Evolutionary conservation across 2,888 invertebrate genomes (phyloP), one percentile per base, ranked within the genome.

Genomic region (Tipula helvola): DNA sequence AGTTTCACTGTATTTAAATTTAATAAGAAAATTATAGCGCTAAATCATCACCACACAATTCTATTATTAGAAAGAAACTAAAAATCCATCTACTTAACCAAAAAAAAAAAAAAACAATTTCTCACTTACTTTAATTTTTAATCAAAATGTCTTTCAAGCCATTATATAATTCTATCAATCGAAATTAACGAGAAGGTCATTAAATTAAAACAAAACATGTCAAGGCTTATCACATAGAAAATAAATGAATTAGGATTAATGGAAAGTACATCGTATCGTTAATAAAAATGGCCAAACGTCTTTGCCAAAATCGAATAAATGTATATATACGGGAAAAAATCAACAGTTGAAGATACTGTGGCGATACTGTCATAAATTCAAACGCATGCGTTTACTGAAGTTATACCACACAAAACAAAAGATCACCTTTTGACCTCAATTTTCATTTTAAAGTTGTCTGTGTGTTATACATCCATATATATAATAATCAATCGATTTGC

Each of bases 341-440:
- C 71, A 71, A 71, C 71, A 12, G 71, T 71, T 71, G 71, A 71
- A 7, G 39, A 39, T 7, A 39, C 28, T 28, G 28, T 71, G 28
- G 10, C 18, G 71, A 71, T 71, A 71, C 13, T 71, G 71, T 10
- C 28, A 28, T 71, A 28, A 71, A 71, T 71, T 71, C 28, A 28
- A 71, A 71, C 71, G 71, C 71, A 71, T 71, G 71, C 71, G 71
- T 71, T 71, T 28, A 71, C 28, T 71, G 28, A 71, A 28, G 28
- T 28, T 13, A n/a, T 52, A 71, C 52, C 52, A 52, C 28, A 71
- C 71, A n/a, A 52, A 71, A 71, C 28, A 71, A 71, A 71, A 71
- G 71, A 71, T 71, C 71, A 71, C 71, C 71, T 71, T 71, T 71
- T 71, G 71, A 71, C 71, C 71, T 71, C 71, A 71, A 71, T 71